Evolutionary conservation across 1,140 invertebrate genomes (phyloP), one percentile per base, ranked within the genome.

Genomic region (Antheraea pernyi): DNA sequence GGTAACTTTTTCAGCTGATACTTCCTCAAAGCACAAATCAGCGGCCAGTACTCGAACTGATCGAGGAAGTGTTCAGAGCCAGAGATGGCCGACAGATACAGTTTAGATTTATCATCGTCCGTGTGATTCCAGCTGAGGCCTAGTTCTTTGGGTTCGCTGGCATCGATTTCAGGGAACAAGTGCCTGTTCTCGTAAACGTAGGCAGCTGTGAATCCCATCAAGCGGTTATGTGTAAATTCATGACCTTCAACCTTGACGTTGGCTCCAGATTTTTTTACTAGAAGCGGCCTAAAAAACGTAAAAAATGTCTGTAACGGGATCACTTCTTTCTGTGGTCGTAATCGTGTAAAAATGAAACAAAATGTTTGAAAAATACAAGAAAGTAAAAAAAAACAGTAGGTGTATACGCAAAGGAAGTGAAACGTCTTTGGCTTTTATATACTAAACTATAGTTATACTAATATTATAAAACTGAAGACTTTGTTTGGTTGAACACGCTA

Each of bases 161-260:
- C 73, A 11, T 74, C 67, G 0, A 88, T 68, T 11, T 19, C 65
- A 0, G 80, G 82, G 42, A 83, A 88, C 67, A 69, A 71, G 0
- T 67, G 22, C 9, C 83, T 80, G 59, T 89, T 84, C 6, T 85
- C 80, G 60, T 75, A 85, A 0, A 74, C 83, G 65, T 80, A 89
- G 0, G 83, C 84, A 4, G 87, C 87, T 7, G 78, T 76, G 11
- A 89, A 68, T 0, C 83, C 84, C 18, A 67, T 74, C 0, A 89
- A 73, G 7, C 87, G 77, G 65, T 88, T 88, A 59, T 74, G 70
- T 4, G 87, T 88, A 66, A 89, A 86, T 60, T 88, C 82, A 37
- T 63, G 75, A 36, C 77, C 74, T 69, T 82, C 77, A 10, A 87
- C 69, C 0, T 16, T 13, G 0, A 83, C 69, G 8, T 81, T 78